phyloP scores from a whole-genome alignment of 2,113 vertebrate genomes.

The Seriola rivoliana region DNA sequence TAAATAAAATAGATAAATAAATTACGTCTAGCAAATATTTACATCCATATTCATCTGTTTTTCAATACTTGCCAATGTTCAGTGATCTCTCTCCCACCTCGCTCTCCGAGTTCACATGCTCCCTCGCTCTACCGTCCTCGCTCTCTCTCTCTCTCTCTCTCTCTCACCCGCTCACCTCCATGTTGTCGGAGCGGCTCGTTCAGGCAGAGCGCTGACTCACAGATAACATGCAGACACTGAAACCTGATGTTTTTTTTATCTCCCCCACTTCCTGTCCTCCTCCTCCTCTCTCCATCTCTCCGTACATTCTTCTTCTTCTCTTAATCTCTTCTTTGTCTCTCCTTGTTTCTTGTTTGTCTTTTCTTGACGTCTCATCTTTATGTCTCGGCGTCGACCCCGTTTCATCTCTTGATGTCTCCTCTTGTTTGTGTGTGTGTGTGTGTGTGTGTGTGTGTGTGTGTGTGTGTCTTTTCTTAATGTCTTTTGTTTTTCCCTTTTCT shows the following conservation, averaged over 20 bases:
- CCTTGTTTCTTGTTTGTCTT: neutral
- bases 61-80: neutral
- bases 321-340: slow-evolving; percentile 4
- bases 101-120: neutral
- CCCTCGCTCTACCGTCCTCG: neutral
- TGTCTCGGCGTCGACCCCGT: neutral
- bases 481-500: neutral
- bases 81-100: neutral
- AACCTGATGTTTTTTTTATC: slow-evolving; percentile 34
- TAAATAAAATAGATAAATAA: neutral
- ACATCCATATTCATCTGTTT: slow-evolving; percentile 18
- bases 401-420: neutral
- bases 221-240: neutral
- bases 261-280: no score
- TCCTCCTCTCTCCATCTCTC: no score
- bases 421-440: neutral
- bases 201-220: neutral
- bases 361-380: neutral
- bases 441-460: neutral
- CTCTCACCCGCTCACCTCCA: neutral
- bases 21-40: neutral
- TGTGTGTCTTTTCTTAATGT: neutral
- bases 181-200: no score
- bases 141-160: neutral
- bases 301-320: no score